phyloP scores from a whole-genome alignment of 2,888 invertebrate species.

The Macrophya annulata region DNA sequence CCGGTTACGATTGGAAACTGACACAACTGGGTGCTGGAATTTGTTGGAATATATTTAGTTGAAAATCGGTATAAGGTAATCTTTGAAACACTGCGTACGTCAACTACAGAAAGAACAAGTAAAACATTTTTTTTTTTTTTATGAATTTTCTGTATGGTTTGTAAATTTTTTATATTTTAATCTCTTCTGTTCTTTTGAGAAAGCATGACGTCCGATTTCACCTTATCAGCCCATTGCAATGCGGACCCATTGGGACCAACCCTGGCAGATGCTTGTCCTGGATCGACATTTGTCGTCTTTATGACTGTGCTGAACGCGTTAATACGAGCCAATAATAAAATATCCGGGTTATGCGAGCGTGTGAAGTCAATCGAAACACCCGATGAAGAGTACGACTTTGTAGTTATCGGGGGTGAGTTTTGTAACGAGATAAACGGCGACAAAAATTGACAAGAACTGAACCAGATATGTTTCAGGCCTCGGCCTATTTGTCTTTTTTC shows the following conservation, averaged over 20 bases:
- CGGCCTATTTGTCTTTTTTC: too few species aligned
- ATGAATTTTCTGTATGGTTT: too few species aligned
- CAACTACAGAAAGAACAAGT: too few species aligned
- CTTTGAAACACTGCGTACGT: too few species aligned
- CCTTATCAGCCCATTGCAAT: not conserved
- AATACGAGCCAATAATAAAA: not conserved
- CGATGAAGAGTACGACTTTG: not conserved
- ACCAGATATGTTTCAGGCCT: too few species aligned
- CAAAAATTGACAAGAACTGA: not conserved
- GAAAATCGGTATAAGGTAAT: too few species aligned
- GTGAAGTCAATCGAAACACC: not conserved
- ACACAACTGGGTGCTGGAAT: too few species aligned
- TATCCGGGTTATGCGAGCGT: not conserved
- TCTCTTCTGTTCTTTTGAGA: not conserved
- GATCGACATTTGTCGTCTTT: not conserved
- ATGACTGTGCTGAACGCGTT: not conserved
- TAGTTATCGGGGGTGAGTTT: not conserved
- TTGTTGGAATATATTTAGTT: too few species aligned
- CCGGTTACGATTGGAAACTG: too few species aligned
- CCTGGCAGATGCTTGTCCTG: not conserved
- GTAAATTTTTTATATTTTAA: too few species aligned
- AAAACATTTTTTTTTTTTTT: too few species aligned
- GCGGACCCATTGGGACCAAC: constrained; percentile 1
- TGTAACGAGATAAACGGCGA: not conserved
- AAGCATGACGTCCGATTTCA: not conserved